Percentiles rank a stretch among this genome's conserved stretches.
Conservation (phyloP, 53 echinoderm and acorn worm genomes). For the Echinarachnius parma region DNA sequence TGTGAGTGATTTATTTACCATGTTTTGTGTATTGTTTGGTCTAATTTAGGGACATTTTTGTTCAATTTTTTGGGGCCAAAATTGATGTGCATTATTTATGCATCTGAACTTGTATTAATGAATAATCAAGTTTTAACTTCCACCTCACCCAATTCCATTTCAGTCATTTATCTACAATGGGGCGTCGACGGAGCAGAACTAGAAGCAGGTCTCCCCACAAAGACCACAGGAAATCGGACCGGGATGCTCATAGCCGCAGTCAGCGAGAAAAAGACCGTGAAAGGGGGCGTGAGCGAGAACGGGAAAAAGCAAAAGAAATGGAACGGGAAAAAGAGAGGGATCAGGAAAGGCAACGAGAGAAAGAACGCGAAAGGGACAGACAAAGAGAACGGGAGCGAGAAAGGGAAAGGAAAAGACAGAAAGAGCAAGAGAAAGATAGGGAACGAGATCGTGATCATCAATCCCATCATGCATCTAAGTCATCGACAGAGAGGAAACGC, state of each 20-base stretch:
- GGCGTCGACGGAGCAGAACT: slow-evolving; percentile 8
- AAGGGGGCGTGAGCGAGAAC: background rate
- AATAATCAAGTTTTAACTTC: too few species aligned
- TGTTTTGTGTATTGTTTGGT: too few species aligned
- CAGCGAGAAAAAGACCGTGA: background rate
- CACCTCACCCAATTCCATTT: too few species aligned
- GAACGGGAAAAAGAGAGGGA: too few species aligned
- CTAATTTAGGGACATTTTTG: too few species aligned
- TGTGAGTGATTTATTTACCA: too few species aligned
- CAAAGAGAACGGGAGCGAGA: too few species aligned
- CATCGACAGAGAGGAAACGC: slow-evolving; percentile 8
- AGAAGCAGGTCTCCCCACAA: slow-evolving; percentile 31
- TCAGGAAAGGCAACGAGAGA: slow-evolving; percentile 28
- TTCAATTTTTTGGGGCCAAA: too few species aligned
- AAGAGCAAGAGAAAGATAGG: slow-evolving; percentile 37
- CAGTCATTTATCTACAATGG: too few species aligned
- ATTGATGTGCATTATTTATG: too few species aligned
- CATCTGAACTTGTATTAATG: too few species aligned
- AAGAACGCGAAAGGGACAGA: slow-evolving; percentile 8
- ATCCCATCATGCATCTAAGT: slow-evolving; percentile 8
- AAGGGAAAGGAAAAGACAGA: slow-evolving; percentile 16
- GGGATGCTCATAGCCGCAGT: background rate
- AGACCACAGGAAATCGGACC: slow-evolving; percentile 24
- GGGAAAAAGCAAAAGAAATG: background rate
- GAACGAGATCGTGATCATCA: slow-evolving; percentile 5